Conservation (phyloP, 2,888 invertebrate species). For the Dryobotodes eremita region DNA sequence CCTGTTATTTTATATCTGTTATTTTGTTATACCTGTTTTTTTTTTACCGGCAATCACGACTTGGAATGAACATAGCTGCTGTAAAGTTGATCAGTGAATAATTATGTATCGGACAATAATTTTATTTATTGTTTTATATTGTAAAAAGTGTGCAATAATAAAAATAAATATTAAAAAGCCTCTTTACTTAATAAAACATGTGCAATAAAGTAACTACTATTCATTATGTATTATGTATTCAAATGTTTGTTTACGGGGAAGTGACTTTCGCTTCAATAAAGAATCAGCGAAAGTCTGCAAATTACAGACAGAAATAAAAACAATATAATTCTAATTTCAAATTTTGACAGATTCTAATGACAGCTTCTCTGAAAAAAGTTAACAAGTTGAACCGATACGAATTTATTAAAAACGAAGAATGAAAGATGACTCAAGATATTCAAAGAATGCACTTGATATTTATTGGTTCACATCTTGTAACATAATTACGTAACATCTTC, state of each 20-base stretch:
- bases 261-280: not conserved
- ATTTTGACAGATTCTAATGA: conserved; percentile 1
- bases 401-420: not conserved
- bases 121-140: conserved; percentile 8
- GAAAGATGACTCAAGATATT: conserved; percentile 6
- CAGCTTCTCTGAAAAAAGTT: not conserved
- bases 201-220: not conserved
- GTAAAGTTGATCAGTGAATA: conserved; percentile 19
- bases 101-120: conserved; percentile 3
- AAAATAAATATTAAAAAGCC: not conserved
- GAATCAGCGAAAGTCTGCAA: no score
- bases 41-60: conserved; percentile 31
- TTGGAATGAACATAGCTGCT: conserved; percentile 12
- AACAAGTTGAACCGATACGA: not conserved
- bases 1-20: conserved; percentile 28
- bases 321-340: not conserved
- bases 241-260: not conserved
- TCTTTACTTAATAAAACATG: not conserved
- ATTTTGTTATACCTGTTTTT: conserved; percentile 43
- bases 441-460: conserved; percentile 15
- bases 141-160: not conserved
- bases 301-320: not conserved
- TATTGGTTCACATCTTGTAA: conserved; percentile 29
- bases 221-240: no score
- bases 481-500: conserved; percentile 38